These are phyloP conservation scores for Micronycteris hirsuta DNA, from an alignment of 2,113 vertebrate genomes.

Conservation along the genomic window DNA sequence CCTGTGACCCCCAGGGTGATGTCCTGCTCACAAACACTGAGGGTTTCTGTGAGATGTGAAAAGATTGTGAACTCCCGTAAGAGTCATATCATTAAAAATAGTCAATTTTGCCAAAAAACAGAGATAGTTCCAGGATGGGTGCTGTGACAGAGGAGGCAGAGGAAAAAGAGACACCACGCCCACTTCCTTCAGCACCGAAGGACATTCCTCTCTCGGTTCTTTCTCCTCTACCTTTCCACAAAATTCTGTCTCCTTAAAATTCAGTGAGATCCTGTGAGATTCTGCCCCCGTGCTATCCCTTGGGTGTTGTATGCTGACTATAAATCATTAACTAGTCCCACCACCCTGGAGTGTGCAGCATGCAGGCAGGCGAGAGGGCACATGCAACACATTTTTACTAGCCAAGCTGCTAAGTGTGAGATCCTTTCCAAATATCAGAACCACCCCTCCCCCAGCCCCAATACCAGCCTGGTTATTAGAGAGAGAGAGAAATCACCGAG, in stretches of 20 bases:
- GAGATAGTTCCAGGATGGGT: neutral
- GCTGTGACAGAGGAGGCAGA: neutral
- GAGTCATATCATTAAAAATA: constrained; percentile 33
- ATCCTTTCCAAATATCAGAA: constrained; percentile 38
- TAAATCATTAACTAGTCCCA: constrained; percentile 3
- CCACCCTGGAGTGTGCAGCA: neutral
- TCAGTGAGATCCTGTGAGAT: neutral
- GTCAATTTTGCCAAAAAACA: constrained; percentile 41
- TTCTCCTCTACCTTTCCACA: neutral
- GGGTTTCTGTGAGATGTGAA: constrained; percentile 53
- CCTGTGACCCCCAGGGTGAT: neutral
- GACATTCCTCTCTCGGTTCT: neutral
- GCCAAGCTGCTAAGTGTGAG: constrained; percentile 11
- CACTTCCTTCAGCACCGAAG: neutral
- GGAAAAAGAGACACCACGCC: neutral
- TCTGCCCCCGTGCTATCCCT: neutral
- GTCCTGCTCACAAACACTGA: constrained; percentile 34
- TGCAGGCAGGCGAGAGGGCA: neutral
- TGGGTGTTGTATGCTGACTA: neutral
- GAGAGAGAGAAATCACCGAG: neutral
- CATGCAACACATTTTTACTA: neutral
- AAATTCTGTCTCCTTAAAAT: neutral
- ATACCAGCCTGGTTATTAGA: neutral
- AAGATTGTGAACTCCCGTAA: constrained; percentile 48
- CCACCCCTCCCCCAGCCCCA: neutral